Evolutionary conservation across 2,113 vertebrate genomes (phyloP).

Genomic region (Bucco capensis): DNA sequence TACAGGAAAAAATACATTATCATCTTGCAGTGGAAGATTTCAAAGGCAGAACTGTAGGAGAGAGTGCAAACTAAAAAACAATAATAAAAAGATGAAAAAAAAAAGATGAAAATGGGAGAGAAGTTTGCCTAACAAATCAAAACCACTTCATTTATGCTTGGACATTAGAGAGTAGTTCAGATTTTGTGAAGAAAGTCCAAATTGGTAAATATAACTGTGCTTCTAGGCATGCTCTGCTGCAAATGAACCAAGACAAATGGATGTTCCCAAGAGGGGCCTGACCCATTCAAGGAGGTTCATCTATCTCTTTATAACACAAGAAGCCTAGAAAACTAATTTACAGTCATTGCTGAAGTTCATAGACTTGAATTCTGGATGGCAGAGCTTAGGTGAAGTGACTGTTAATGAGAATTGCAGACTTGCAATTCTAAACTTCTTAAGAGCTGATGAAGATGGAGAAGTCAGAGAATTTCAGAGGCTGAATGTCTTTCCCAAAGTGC

Average conservation of each 20-base stretch:
- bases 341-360: background rate
- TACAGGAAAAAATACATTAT: background rate
- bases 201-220: no score
- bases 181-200: background rate
- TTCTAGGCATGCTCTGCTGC: no score
- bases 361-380: background rate
- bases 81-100: background rate
- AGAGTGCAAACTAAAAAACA: background rate
- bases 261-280: background rate
- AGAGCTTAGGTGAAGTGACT: background rate
- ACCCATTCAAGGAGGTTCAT: background rate
- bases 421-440: background rate
- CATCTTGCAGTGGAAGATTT: background rate
- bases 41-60: background rate
- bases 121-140: background rate
- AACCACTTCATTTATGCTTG: background rate
- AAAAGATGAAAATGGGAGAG: fast-evolving
- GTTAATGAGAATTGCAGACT: background rate
- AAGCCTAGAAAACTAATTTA: background rate
- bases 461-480: background rate
- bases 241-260: background rate
- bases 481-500: background rate
- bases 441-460: background rate
- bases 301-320: background rate
- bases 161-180: background rate